These are phyloP conservation scores for Lithobates sylvaticus DNA, from an alignment of 2,797 vertebrate genomes.

Conservation along the genomic window DNA sequence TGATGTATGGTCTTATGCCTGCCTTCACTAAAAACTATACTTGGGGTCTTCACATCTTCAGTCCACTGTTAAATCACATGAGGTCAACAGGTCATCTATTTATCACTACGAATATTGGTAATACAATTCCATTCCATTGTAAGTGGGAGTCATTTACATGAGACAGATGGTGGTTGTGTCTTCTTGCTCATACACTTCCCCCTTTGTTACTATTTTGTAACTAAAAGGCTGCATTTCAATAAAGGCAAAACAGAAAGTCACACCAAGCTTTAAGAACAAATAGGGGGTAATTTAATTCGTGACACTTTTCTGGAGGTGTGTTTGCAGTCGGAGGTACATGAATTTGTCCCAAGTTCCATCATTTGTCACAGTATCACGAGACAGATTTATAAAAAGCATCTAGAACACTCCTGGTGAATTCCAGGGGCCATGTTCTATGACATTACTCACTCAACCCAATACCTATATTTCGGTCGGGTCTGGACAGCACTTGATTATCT, in stretches of 20 bases:
- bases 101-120: not conserved
- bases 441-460: not conserved
- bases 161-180: not conserved
- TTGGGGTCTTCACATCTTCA: not conserved
- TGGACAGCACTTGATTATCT: not conserved
- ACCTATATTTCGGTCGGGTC: not conserved
- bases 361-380: too few relatives aligned
- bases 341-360: too few relatives aligned
- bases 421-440: not conserved
- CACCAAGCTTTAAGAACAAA: not conserved
- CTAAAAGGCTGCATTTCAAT: not conserved
- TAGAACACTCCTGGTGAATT: too few relatives aligned
- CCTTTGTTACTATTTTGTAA: not conserved
- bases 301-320: too few relatives aligned
- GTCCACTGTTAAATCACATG: not conserved
- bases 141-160: not conserved
- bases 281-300: too few relatives aligned
- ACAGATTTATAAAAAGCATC: too few relatives aligned
- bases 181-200: not conserved
- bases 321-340: too few relatives aligned
- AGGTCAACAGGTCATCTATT: not conserved
- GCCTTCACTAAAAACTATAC: too few relatives aligned
- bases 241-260: not conserved
- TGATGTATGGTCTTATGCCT: too few relatives aligned
- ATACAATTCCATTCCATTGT: not conserved